Evolutionary conservation across 37 sponge, comb jelly and placozoan genomes (phyloP), one percentile per base, ranked within the genome.

Genomic region (Agelas oroides): DNA sequence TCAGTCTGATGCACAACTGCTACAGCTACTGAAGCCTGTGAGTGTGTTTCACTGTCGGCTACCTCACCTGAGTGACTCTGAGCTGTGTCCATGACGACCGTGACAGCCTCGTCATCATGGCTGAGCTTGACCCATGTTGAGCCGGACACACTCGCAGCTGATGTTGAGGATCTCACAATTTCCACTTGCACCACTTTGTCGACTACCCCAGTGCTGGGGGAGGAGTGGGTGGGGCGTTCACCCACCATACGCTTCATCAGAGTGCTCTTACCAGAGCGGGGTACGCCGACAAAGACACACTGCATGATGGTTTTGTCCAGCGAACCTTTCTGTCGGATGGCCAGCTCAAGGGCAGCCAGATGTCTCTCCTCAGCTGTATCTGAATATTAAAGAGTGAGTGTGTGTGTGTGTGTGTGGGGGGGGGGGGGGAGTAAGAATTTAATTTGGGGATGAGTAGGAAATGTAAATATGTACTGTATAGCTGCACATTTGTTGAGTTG

Each of bases 221-320:
- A 25, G 28, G 33, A 30, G 20, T 27, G 5, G 20, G 21, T 68
- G 20, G 20, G 30, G 20, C 33, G 20, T 31, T 34, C 20, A 68
- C 34, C 70, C 20, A 68, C 34, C 3, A 68, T 25, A 35, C 70
- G 33, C 21, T 68, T 19, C 70, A 30, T 68, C n/a, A 68, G 36
- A 5, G 70, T 27, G 70, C 36, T 68, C 70, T 68, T 68, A 2
- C 70, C 70, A 2, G 70, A 68, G 5, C 70, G 33, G 20, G 70
- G 70, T 11, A 17, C 5, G 28, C 70, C 70, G 28, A 30, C 21
- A 31, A 68, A 31, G 30, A 68, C 36, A 25, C 70, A 25, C 36
- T 68, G 70, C 36, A 34, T 34, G 20, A 68, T 68, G 70, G 36
- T 68, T 68, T 68, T 19, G 20, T 68, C 70, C 20, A 68, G 20